phyloP scores from a whole-genome alignment of 2,797 vertebrate genomes.

The Sciurus vulgaris region DNA sequence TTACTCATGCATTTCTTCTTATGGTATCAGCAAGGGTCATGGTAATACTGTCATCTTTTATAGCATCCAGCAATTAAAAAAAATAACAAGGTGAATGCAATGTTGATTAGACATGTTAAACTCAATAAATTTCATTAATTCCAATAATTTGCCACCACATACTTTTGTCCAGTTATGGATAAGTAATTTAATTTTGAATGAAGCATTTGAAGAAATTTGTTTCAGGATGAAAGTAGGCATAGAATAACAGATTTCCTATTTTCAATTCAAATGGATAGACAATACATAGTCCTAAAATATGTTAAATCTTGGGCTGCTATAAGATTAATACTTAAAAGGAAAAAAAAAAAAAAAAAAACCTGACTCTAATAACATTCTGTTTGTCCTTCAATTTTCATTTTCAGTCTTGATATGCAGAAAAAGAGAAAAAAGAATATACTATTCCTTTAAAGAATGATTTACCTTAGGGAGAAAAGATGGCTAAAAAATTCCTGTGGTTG shows the following conservation, averaged over 20 bases:
- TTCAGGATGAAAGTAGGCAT: constrained; percentile 50
- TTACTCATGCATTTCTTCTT: background rate
- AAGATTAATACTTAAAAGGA: constrained; percentile 50
- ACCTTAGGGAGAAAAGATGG: background rate
- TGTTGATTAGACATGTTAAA: constrained; percentile 71
- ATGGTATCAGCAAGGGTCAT: background rate
- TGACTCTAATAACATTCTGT: background rate
- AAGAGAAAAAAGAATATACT: background rate
- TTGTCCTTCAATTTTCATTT: constrained; percentile 53
- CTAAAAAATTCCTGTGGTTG: background rate
- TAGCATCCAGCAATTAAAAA: constrained; percentile 52
- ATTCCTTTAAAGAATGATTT: constrained; percentile 29
- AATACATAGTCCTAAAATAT: constrained; percentile 42
- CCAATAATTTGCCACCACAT: constrained; percentile 66
- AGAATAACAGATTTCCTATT: constrained; percentile 18
- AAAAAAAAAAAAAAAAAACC: background rate
- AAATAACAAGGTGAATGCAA: background rate
- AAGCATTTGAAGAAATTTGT: constrained; percentile 63
- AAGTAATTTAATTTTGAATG: constrained; percentile 74
- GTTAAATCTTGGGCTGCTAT: constrained; percentile 28
- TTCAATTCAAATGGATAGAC: background rate
- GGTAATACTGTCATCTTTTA: constrained; percentile 24
- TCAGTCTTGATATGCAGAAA: background rate
- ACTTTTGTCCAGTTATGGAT: constrained; percentile 48
- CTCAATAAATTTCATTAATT: constrained; percentile 65